Conservation (phyloP, 64 coral and sea anemone species). For the Stichodactyla mertensii region DNA sequence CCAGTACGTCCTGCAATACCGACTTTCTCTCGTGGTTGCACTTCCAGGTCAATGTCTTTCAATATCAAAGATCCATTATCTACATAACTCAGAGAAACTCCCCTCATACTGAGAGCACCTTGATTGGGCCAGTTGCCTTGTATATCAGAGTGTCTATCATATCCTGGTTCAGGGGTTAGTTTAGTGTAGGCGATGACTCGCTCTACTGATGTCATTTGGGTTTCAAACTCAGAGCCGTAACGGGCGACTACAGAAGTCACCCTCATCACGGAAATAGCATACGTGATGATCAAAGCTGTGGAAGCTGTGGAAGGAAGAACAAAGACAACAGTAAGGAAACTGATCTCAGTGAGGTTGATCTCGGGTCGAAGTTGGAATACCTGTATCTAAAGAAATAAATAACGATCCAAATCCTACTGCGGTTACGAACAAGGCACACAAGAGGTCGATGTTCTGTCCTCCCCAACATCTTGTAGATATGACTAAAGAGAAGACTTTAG, state of each 20-base stretch:
- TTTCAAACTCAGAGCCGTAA: constrained; percentile 5
- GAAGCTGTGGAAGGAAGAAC: constrained; percentile 4
- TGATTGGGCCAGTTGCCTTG: constrained; percentile 23
- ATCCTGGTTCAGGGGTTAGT: constrained; percentile 34
- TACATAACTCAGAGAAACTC: constrained; percentile 23
- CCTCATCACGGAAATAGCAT: background rate
- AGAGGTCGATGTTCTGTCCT: too few species aligned
- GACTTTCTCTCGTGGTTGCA: background rate
- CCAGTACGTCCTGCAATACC: background rate
- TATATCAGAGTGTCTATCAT: background rate
- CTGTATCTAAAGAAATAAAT: too few species aligned
- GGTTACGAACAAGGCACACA: too few species aligned
- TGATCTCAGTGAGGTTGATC: too few species aligned
- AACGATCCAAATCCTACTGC: too few species aligned
- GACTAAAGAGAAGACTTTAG: too few species aligned
- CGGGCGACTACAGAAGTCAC: background rate
- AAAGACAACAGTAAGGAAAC: too few species aligned
- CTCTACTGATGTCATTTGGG: constrained; percentile 36
- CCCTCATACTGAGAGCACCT: constrained; percentile 7
- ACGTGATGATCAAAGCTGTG: constrained; percentile 7
- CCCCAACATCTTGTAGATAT: too few species aligned
- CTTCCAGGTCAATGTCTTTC: constrained; percentile 12
- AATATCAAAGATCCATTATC: constrained; percentile 21
- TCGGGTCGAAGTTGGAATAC: too few species aligned
- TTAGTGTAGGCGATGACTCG: constrained; percentile 25